Evolutionary conservation across 2,888 invertebrate species (phyloP).

Genomic region (Oligia latruncula): DNA sequence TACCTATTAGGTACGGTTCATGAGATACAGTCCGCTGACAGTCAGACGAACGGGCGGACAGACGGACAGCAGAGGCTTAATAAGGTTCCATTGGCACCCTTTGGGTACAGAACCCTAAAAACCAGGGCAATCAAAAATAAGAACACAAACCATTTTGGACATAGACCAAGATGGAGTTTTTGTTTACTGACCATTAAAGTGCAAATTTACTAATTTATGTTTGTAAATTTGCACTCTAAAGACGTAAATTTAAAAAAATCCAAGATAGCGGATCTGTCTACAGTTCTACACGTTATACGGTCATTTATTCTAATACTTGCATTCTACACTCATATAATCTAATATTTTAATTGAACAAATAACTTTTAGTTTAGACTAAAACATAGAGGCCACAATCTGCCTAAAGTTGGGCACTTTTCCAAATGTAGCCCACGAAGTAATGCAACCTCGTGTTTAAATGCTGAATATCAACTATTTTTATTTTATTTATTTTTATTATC

Average conservation of each 20-base stretch:
- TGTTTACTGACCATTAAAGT: background rate
- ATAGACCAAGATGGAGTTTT: background rate
- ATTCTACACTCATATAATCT: background rate
- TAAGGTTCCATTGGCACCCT: background rate
- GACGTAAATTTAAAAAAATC: constrained; percentile 1
- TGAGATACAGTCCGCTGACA: background rate
- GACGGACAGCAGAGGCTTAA: no score
- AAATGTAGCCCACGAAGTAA: constrained; percentile 14
- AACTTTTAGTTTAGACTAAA: background rate
- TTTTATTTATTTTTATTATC: no score
- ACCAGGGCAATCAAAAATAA: background rate
- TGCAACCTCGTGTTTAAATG: constrained; percentile 2
- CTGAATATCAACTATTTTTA: constrained; percentile 27
- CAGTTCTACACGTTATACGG: background rate
- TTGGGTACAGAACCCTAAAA: background rate
- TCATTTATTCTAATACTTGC: background rate
- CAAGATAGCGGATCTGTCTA: background rate
- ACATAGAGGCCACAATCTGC: constrained; percentile 16
- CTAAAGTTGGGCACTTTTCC: constrained; percentile 17
- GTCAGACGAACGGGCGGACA: no score
- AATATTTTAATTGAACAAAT: constrained; percentile 1
- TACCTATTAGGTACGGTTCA: no score
- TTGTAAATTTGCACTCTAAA: no score
- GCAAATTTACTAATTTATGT: background rate
- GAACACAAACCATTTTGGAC: background rate